Evolutionary conservation across 2,113 vertebrate species (phyloP).

Genomic region (Uria aalge): DNA sequence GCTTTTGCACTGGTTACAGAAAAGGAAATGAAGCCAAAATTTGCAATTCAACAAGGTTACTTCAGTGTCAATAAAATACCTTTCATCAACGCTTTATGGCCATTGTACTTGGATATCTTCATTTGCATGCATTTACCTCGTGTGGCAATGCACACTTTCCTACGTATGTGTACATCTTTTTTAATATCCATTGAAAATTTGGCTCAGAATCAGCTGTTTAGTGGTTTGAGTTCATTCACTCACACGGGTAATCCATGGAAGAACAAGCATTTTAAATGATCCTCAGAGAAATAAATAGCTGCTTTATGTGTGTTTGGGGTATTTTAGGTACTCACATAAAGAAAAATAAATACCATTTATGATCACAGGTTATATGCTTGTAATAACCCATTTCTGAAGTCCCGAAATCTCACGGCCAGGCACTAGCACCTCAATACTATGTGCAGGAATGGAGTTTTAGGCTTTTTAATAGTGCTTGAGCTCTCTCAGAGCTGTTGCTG

Average conservation of each 20-base stretch:
- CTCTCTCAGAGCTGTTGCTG: background rate
- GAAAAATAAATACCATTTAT: background rate
- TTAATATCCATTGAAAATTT: conserved; percentile 44
- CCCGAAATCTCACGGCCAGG: background rate
- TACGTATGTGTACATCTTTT: background rate
- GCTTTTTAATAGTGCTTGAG: background rate
- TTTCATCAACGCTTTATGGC: conserved; percentile 51
- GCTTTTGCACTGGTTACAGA: conserved; percentile 47
- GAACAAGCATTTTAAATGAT: conserved; percentile 31
- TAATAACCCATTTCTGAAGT: background rate
- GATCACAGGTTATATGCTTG: background rate
- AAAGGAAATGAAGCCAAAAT: conserved; percentile 65
- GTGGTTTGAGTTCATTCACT: background rate
- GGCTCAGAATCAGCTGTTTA: conserved; percentile 33
- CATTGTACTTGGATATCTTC: conserved; percentile 60
- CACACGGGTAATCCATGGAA: background rate
- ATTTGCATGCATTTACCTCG: conserved; percentile 38
- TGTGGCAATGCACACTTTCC: background rate
- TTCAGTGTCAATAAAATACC: conserved; percentile 43
- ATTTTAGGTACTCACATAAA: background rate
- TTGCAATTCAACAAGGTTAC: conserved; percentile 64
- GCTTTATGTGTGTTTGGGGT: background rate
- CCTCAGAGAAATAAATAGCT: background rate
- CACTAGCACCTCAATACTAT: background rate
- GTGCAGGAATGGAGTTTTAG: background rate